phyloP scores from a whole-genome alignment of 2,797 vertebrate genomes.

The Spondyliosoma cantharus region DNA sequence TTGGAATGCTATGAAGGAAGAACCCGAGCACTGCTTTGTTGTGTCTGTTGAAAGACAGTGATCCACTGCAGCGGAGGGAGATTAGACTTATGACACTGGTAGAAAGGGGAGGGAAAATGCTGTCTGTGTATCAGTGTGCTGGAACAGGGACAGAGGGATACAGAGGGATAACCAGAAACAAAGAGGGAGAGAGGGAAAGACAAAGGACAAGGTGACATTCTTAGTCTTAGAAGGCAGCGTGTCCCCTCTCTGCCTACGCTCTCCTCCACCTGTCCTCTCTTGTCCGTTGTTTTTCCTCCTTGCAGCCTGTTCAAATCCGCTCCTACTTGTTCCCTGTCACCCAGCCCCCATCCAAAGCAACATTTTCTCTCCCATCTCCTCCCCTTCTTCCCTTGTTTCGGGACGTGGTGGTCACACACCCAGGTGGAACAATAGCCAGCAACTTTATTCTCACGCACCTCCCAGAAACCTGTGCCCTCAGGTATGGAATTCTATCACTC shows the following conservation, averaged over 20 bases:
- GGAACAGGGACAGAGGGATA: slow-evolving; percentile 8
- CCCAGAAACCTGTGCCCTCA: slow-evolving; percentile 80
- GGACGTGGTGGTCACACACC: slow-evolving; percentile 75
- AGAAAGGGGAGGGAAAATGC: slow-evolving; percentile 28
- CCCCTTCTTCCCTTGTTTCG: slow-evolving; percentile 68
- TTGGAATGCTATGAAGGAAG: slow-evolving; percentile 56
- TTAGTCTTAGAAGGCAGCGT: slow-evolving; percentile 40
- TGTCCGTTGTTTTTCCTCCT: slow-evolving; percentile 51
- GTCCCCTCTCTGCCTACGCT: slow-evolving; percentile 27
- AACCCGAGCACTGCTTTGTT: slow-evolving; percentile 58
- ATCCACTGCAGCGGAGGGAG: slow-evolving; percentile 49
- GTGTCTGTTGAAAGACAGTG: slow-evolving; percentile 54
- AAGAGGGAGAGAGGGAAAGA: slow-evolving; percentile 15
- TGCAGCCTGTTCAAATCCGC: slow-evolving; percentile 54
- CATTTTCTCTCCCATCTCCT: slow-evolving; percentile 46
- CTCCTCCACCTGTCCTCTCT: slow-evolving; percentile 66
- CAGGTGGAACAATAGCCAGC: slow-evolving; percentile 75
- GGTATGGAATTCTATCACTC: slow-evolving; percentile 87
- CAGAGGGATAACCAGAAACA: slow-evolving; percentile 7
- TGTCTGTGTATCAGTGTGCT: slow-evolving; percentile 27
- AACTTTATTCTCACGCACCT: slow-evolving; percentile 78
- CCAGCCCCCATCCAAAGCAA: slow-evolving; percentile 53
- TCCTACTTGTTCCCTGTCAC: slow-evolving; percentile 43
- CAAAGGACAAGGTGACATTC: slow-evolving; percentile 67
- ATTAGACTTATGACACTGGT: slow-evolving; percentile 40